Evolutionary conservation across 2,113 vertebrate genomes (phyloP).

Genomic region (Platysternon megacephalum): DNA sequence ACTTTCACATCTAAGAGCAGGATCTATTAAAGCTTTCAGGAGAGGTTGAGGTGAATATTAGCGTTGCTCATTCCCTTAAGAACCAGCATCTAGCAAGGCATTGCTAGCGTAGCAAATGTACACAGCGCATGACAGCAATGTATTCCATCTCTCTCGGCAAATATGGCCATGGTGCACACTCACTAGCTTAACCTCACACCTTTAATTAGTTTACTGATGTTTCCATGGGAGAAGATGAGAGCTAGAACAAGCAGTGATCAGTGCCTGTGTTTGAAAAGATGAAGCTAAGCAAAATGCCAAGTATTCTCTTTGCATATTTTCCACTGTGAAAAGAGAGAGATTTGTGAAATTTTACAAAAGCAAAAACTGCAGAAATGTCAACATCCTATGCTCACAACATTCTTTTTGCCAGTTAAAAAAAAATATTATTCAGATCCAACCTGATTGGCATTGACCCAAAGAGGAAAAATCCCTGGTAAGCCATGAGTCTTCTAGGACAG

Average conservation of each 20-base stretch:
- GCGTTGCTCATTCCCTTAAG: neutral
- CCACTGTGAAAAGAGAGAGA: neutral
- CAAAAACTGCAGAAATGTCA: neutral
- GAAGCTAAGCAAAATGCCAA: neutral
- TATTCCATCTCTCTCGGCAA: neutral
- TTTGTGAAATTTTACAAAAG: neutral
- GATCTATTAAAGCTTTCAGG: neutral
- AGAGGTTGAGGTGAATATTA: neutral
- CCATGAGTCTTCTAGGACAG: neutral
- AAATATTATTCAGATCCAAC: neutral
- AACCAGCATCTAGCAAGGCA: neutral
- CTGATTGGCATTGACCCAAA: neutral
- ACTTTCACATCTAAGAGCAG: neutral
- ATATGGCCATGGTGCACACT: neutral
- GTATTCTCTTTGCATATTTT: neutral
- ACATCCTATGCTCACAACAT: neutral
- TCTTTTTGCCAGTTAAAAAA: neutral
- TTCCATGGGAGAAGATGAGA: neutral
- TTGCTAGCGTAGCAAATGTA: neutral
- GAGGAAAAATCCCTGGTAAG: neutral
- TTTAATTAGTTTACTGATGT: neutral
- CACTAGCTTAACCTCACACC: neutral
- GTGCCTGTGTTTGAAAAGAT: neutral
- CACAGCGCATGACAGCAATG: neutral
- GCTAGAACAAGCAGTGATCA: neutral